These are phyloP conservation scores for Sipha maydis DNA, from an alignment of 2,888 invertebrate species.

Conservation along the genomic window DNA sequence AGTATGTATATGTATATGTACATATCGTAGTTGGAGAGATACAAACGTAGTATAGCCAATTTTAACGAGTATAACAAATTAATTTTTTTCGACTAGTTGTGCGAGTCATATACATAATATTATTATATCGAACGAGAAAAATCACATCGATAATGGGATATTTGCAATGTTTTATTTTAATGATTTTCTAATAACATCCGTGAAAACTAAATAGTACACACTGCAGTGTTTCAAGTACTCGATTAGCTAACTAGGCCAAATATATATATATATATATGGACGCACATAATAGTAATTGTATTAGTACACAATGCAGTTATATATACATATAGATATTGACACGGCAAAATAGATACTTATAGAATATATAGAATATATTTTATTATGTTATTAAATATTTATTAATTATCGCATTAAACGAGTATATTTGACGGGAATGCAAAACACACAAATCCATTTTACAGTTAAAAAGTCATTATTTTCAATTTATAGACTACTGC, in stretches of 20 bases:
- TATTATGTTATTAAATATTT: not conserved
- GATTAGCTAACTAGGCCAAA: slow-evolving; percentile 53
- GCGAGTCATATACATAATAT: not conserved
- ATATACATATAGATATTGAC: not conserved
- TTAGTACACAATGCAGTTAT: slow-evolving; percentile 16
- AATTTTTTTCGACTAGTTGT: not conserved
- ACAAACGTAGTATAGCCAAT: slow-evolving; percentile 18
- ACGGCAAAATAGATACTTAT: not conserved
- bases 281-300: slow-evolving; percentile 12
- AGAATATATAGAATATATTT: not conserved
- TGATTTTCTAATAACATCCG: not conserved
- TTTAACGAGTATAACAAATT: not conserved
- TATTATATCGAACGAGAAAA: not conserved
- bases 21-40: not conserved
- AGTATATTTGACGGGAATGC: not conserved
- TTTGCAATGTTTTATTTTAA: not conserved
- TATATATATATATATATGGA: slow-evolving; percentile 21
- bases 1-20: not conserved
- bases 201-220: slow-evolving; percentile 14
- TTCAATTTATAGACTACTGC: not conserved
- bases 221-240: slow-evolving; percentile 10
- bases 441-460: not conserved
- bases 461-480: not conserved
- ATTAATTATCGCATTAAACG: not conserved
- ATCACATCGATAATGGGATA: not conserved